Conservation (phyloP, 2,797 vertebrate genomes). For the Jordanella pulchra region DNA sequence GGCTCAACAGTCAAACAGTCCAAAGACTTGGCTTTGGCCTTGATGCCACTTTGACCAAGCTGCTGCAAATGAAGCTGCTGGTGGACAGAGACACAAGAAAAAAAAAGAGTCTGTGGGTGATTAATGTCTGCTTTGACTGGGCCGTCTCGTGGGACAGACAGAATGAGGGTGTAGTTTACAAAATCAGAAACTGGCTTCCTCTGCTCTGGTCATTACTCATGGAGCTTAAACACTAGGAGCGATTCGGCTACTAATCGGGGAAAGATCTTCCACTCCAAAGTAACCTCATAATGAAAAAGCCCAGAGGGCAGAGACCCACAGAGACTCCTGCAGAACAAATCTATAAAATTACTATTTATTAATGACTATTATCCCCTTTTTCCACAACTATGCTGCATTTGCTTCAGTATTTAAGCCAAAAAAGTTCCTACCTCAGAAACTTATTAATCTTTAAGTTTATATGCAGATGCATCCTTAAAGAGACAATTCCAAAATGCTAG, state of each 20-base stretch:
- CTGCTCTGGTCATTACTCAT: slow-evolving; percentile 20
- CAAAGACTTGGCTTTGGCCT: slow-evolving; percentile 44
- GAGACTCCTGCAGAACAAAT: neutral
- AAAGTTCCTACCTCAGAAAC: neutral
- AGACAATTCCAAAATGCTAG: neutral
- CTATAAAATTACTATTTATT: neutral
- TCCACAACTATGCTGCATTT: neutral
- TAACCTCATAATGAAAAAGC: slow-evolving; percentile 7
- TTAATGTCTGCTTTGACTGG: slow-evolving; percentile 23
- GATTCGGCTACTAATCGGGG: slow-evolving; percentile 3
- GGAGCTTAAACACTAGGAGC: slow-evolving; percentile 8
- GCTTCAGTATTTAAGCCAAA: neutral
- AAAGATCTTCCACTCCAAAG: slow-evolving; percentile 1
- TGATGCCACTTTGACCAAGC: slow-evolving; percentile 13
- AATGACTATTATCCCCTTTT: neutral
- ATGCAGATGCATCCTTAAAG: neutral
- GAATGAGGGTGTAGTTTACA: slow-evolving; percentile 7
- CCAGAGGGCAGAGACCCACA: neutral
- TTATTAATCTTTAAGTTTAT: too few relatives aligned
- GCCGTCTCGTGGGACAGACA: slow-evolving; percentile 10
- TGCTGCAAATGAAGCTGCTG: slow-evolving; percentile 37
- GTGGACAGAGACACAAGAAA: slow-evolving; percentile 47
- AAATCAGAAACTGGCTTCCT: slow-evolving; percentile 15
- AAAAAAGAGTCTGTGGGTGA: slow-evolving; percentile 30
- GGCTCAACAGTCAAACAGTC: slow-evolving; percentile 19